phyloP scores from a whole-genome alignment of 2,797 vertebrate genomes.

The Cichlasoma orientale region DNA sequence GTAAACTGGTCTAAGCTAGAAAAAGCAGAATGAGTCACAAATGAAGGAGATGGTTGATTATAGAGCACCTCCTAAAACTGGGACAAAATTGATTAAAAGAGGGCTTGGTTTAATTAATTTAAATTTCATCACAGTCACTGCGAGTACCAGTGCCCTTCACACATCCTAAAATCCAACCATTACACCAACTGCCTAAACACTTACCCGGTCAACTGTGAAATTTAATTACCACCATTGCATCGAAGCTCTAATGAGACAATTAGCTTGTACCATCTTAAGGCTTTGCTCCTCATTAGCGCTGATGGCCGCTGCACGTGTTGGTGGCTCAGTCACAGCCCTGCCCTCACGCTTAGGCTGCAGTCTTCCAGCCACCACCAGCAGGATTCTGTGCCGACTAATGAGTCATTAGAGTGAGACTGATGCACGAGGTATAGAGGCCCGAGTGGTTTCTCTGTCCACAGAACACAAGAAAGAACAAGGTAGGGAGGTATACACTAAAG shows the following conservation, averaged over 20 bases:
- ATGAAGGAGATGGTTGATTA: neutral
- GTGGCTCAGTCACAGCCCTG: conserved; percentile 19
- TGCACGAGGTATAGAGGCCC: conserved; percentile 32
- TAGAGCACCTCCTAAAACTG: neutral
- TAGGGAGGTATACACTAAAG: neutral
- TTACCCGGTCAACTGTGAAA: conserved; percentile 41
- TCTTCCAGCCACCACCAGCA: conserved; percentile 15
- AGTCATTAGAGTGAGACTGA: conserved; percentile 33
- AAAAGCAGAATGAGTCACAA: neutral
- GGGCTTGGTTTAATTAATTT: neutral
- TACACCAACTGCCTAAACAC: conserved; percentile 9
- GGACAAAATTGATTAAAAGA: neutral
- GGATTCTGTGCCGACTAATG: conserved; percentile 49
- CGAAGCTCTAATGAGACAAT: conserved; percentile 57
- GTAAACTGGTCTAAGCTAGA: neutral
- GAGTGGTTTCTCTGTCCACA: conserved; percentile 20
- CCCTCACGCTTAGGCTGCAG: conserved; percentile 41
- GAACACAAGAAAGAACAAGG: neutral
- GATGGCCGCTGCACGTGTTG: conserved; percentile 24
- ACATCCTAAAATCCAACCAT: conserved; percentile 19
- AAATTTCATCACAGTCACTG: neutral
- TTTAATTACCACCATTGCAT: conserved; percentile 46
- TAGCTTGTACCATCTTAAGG: conserved; percentile 46
- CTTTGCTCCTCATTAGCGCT: conserved; percentile 52
- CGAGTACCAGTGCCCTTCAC: conserved; percentile 22